phyloP scores from a whole-genome alignment of 2,888 invertebrate genomes.

The Melangyna quadrimaculata region DNA sequence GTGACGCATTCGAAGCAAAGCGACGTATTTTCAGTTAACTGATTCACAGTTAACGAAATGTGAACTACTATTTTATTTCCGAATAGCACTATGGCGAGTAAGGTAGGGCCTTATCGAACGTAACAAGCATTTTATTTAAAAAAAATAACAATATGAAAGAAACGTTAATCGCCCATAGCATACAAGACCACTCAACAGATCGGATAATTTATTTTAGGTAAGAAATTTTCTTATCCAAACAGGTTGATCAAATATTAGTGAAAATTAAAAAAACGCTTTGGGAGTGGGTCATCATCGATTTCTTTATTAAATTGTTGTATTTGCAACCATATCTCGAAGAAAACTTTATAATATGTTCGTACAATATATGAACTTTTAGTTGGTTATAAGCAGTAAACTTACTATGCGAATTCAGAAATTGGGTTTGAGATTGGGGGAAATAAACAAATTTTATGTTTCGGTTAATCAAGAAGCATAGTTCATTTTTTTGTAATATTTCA shows the following conservation, averaged over 20 bases:
- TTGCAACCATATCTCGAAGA: neutral
- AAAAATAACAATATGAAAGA: conserved; percentile 17
- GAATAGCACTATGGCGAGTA: neutral
- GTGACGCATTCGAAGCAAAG: neutral
- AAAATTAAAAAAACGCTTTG: neutral
- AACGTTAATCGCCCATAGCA: neutral
- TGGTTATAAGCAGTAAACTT: no score
- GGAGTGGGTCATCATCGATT: neutral
- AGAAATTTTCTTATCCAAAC: neutral
- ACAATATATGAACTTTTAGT: no score
- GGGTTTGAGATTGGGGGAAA: no score
- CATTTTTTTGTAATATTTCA: no score
- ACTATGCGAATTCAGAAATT: no score
- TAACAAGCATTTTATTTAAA: conserved; percentile 15
- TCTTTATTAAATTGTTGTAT: neutral
- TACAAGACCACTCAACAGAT: neutral
- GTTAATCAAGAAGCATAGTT: no score
- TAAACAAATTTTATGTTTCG: no score
- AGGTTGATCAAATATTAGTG: conserved; percentile 18
- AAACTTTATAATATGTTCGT: no score
- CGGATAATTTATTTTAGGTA: neutral
- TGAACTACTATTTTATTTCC: neutral
- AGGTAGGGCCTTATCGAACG: conserved; percentile 19
- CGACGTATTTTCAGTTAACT: conserved; percentile 7
- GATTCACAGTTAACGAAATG: conserved; percentile 22